Base-by-base conservation (phyloP, 2,797 vertebrate genomes). In the Rallus crepitans region DNA sequence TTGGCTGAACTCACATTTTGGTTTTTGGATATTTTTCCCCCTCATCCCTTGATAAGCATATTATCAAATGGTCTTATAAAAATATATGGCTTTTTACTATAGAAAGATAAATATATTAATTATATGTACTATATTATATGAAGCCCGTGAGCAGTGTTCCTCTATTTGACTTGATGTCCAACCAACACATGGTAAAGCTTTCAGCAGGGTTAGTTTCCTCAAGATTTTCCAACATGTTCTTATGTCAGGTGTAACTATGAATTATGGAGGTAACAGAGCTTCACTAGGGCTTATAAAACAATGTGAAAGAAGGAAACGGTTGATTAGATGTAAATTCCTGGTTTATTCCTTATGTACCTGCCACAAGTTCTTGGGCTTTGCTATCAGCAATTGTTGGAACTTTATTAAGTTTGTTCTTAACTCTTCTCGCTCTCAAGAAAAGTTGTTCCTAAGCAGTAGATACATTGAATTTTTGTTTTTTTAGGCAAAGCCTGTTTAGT, bases 111-210 rank as follows among this genome's bases (percentile, higher is more conserved):
- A 40, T 39, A 31, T 8, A 37, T 48, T 27, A n/a, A 37, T 37
- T 37, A 37, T 37, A 37, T 37, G 37, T 37, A 37, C 37, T 37
- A 37, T 37, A 37, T 37, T 37, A 37, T 37, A 37, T 37, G 37
- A 37, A 71, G 59, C 21, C 37, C 57, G 7, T 66, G 33, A 71
- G 31, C 7, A 42, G 18, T 50, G 24, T 53, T 72, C 13, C 53
- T 57, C 17, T 52, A 9, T 72, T 33, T 57, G 25, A 53, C 61
- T 48, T 70, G 50, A 70, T 50, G 28, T 64, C 37, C 30, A 17
- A 37, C 23, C 39, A 8, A 1, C 2, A 15, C 0, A 0, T 42
- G 24, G 9, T 42, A 20, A 70, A n/a, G 9, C 5, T 45, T 30
- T 30, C 25, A 68, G 4, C 15, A 56, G 15, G 18, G 3, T 48